These are phyloP conservation scores for Caradrina kadenii DNA, from an alignment of 2,888 invertebrate species.

Conservation along the genomic window DNA sequence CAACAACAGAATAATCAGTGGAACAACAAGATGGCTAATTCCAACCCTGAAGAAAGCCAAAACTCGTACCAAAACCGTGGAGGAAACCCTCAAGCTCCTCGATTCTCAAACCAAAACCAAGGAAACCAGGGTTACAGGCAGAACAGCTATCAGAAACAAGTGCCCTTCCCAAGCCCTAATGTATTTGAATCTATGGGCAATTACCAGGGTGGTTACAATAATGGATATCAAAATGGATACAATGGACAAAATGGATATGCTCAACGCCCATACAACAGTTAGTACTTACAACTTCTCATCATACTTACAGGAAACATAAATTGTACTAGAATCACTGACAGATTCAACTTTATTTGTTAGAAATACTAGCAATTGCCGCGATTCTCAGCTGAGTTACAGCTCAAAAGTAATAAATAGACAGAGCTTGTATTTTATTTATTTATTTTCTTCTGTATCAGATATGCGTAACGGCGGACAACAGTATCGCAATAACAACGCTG, in stretches of 20 bases:
- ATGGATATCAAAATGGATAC: conserved; percentile 89
- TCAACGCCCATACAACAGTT: conserved; percentile 86
- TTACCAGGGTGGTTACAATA: conserved; percentile 89
- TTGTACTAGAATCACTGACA: not conserved
- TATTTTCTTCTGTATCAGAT: conserved; percentile 65
- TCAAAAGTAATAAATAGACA: not conserved
- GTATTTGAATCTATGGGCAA: conserved; percentile 90
- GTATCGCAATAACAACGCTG: conserved; percentile 81
- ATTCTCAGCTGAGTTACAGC: not conserved
- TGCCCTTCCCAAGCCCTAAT: conserved; percentile 90
- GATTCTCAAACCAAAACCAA: conserved; percentile 87
- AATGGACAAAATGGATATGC: conserved; percentile 87
- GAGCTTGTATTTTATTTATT: not conserved
- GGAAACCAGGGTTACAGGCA: conserved; percentile 85
- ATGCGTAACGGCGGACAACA: conserved; percentile 84
- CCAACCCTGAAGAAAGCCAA: conserved; percentile 76
- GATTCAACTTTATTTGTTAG: not conserved
- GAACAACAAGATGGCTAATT: conserved; percentile 87
- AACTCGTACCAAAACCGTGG: conserved; percentile 82
- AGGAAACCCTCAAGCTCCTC: conserved; percentile 85
- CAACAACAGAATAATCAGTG: conserved; percentile 89
- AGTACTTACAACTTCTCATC: conserved; percentile 61
- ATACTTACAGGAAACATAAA: not conserved
- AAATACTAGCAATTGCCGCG: not conserved
- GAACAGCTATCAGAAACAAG: conserved; percentile 88